Evolutionary conservation across 1,140 invertebrate species (phyloP), one percentile per base, ranked within the genome.

Genomic region (Lethocerus indicus): DNA sequence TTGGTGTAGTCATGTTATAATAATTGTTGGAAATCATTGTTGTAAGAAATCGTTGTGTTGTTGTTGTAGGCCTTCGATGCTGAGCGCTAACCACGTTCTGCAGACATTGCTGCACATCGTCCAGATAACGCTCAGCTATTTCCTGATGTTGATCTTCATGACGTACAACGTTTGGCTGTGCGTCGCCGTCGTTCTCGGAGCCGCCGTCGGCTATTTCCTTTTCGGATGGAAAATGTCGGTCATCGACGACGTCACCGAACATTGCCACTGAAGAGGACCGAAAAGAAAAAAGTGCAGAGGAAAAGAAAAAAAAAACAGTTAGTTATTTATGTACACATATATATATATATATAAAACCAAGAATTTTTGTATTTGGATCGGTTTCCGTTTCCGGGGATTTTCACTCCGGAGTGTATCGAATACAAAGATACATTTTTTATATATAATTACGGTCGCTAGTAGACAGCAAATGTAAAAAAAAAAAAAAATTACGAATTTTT

Each of bases 81-180:
- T 85, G 41, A 88, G 81, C 41, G 63, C 65, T 52, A 78, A 76
- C 54, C 90, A 95, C 64, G 62, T 79, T n/a, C 68, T 83, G 27
- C 91, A 97, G 67, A 94, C 91, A 1, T 58, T 81, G 9, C 71
- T 98, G 5, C 91, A 97, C 64, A 74, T 92, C 49, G 54, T 95
- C 0, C 93, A 97, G 66, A 79, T 95, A 44, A 77, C 85, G 2
- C 64, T 93, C 25, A 89, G 87, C 18, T 96, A 96, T 65, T 78
- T 91, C 58, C 76, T 97, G 18, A 98, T 98, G 93, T 68, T 98
- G 65, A 83, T 96, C 50, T 95, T 97, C 67, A 98, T 98, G 93
- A 97, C 91, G 0, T 98, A 93, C 73, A 96, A 96, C 63, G 79
- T 87, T 18, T 97, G 87, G 85, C 72, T 96, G 18, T 93, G 91